A percentile compares a stretch with the other conserved stretches of the same genome.
phyloP scores from a whole-genome alignment of 1,140 invertebrate genomes.

The Drosophila punjabiensis region DNA sequence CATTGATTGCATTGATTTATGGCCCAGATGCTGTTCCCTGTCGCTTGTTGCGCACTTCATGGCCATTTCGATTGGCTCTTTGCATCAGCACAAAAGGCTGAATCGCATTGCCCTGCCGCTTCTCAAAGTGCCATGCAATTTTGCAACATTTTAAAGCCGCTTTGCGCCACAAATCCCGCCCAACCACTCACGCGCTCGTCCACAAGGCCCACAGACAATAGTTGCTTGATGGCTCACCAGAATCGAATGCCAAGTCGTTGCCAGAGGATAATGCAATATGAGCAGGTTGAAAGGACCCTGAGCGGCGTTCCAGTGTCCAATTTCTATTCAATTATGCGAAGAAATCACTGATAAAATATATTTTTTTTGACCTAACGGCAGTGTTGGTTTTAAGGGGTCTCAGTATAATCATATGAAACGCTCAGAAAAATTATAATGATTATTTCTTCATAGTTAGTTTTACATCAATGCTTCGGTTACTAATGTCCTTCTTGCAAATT shows the following conservation, averaged over 20 bases:
- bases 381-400: not conserved
- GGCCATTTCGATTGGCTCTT: constrained; percentile 49
- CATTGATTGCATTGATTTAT: constrained; percentile 67
- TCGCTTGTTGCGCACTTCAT: constrained; percentile 61
- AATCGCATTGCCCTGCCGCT: constrained; percentile 17
- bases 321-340: not conserved
- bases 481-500: too few relatives aligned
- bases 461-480: too few relatives aligned
- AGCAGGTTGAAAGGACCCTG: not conserved
- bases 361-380: not conserved
- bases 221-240: constrained; percentile 41
- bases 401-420: too few relatives aligned
- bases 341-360: not conserved
- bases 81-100: constrained; percentile 35
- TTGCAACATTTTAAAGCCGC: constrained; percentile 34
- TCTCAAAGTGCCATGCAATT: constrained; percentile 46
- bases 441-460: too few relatives aligned
- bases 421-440: too few relatives aligned
- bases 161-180: constrained; percentile 25
- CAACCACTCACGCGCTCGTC: not conserved
- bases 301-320: too few relatives aligned
- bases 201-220: constrained; percentile 5
- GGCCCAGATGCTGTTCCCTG: constrained; percentile 32
- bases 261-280: constrained; percentile 9
- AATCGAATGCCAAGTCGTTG: constrained; percentile 32